These are phyloP conservation scores for Pipra filicauda DNA, from an alignment of 2,113 vertebrate species.

Conservation along the genomic window DNA sequence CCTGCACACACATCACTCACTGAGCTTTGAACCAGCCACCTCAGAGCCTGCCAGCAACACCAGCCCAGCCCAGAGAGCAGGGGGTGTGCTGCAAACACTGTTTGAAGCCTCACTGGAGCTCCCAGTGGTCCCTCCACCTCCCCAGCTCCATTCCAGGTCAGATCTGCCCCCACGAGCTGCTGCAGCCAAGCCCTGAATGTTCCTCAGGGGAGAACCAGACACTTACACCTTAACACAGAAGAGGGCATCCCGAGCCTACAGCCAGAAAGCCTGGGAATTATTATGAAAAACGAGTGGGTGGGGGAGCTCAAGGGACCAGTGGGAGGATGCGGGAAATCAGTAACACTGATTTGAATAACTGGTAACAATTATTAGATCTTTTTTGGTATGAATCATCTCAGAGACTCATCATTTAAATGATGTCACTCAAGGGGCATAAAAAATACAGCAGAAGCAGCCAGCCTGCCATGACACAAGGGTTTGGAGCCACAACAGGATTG, in stretches of 20 bases:
- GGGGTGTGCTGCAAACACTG: rapidly evolving
- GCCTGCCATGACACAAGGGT: not conserved
- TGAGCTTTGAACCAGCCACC: not conserved
- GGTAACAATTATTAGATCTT: conserved; percentile 62
- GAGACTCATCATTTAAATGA: not conserved
- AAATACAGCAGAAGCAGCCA: not conserved
- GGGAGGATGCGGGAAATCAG: conserved; percentile 56
- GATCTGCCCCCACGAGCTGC: not conserved
- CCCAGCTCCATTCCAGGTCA: not conserved
- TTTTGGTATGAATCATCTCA: conserved; percentile 48
- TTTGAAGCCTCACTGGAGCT: not conserved
- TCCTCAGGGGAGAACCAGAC: not conserved
- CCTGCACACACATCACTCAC: not conserved
- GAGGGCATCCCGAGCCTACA: not conserved
- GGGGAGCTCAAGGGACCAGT: conserved; percentile 43
- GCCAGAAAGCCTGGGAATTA: conserved; percentile 48
- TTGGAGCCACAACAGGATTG: not conserved
- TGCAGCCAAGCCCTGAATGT: not conserved
- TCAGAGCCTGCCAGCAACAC: not conserved
- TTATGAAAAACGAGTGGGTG: conserved; percentile 22
- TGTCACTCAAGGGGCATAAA: conserved; percentile 16
- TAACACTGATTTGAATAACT: conserved; percentile 42
- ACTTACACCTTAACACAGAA: not conserved
- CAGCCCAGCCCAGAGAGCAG: not conserved
- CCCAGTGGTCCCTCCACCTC: not conserved